Evolutionary conservation across 37 sponge, comb jelly and placozoan genomes (phyloP).

Genomic region (Aphrocallistes beatrix): DNA sequence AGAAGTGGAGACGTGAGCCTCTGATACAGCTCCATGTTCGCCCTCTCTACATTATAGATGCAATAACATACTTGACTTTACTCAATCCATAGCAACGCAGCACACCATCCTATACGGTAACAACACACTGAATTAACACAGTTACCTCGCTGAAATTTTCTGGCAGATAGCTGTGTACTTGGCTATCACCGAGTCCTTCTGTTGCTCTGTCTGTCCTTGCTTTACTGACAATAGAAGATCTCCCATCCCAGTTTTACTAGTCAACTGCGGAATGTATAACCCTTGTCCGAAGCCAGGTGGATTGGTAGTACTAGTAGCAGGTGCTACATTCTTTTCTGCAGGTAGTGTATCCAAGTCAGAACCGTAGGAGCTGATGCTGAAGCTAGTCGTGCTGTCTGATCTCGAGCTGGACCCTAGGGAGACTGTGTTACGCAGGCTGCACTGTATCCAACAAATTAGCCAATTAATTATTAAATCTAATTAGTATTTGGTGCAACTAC

Average conservation of each 20-base stretch:
- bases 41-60: too few relatives aligned
- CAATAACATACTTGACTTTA: too few relatives aligned
- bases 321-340: background rate
- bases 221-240: background rate
- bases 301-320: background rate
- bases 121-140: too few relatives aligned
- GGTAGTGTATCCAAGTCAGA: background rate
- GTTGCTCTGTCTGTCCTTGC: background rate
- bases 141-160: background rate
- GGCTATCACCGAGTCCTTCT: background rate
- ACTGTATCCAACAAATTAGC: too few relatives aligned
- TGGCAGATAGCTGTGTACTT: background rate
- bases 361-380: background rate
- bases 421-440: too few relatives aligned
- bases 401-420: too few relatives aligned
- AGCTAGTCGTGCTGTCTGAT: background rate
- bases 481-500: too few relatives aligned
- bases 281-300: conserved; percentile 3
- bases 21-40: too few relatives aligned
- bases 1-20: too few relatives aligned
- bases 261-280: background rate
- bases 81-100: too few relatives aligned
- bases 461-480: too few relatives aligned
- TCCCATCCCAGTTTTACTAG: background rate
- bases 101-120: too few relatives aligned